Percentiles rank a stretch among this genome's conserved stretches.
Conservation (phyloP, 2,113 vertebrate genomes). For the Tonatia bakeri region DNA sequence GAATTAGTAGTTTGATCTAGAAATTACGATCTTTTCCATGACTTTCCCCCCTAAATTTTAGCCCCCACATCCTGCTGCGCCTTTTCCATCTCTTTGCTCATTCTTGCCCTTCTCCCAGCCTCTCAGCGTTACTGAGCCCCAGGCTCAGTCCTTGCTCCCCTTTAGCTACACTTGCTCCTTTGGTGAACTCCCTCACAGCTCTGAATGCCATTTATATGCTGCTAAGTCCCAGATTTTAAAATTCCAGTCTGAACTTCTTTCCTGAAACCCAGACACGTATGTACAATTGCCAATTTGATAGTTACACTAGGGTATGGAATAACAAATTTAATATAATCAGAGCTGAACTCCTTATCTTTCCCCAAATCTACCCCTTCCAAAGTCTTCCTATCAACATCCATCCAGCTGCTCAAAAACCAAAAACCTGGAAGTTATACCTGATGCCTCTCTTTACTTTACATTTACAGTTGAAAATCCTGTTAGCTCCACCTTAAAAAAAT, state of each 20-base stretch:
- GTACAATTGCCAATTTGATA: neutral
- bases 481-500: conserved; percentile 7
- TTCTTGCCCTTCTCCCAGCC: neutral
- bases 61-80: neutral
- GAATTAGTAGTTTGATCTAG: neutral
- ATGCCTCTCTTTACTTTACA: neutral
- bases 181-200: neutral
- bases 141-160: neutral
- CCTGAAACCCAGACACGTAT: neutral
- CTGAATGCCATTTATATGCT: neutral
- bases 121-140: neutral
- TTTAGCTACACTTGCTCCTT: neutral
- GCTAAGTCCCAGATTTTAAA: neutral
- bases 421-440: neutral
- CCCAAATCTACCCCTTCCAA: neutral
- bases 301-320: neutral
- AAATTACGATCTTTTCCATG: neutral
- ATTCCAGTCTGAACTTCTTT: neutral
- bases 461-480: neutral
- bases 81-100: neutral
- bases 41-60: neutral
- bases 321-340: conserved; percentile 15
- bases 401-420: neutral
- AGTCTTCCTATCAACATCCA: neutral
- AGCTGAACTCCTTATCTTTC: neutral